Base-by-base conservation (phyloP, 2,113 vertebrate genomes). In the Myotis yumanensis region DNA sequence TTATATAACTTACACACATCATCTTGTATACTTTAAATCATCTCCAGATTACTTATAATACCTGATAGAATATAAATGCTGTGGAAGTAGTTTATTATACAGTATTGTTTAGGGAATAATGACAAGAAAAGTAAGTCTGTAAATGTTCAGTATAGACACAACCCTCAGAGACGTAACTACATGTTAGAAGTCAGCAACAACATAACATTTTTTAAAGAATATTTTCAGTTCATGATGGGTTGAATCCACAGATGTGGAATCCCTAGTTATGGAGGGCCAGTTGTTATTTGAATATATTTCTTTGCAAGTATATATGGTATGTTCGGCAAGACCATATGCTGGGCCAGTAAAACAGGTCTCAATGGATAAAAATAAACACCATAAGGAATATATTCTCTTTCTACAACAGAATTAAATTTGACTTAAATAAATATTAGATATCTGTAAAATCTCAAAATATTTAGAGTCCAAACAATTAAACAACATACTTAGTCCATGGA, bases 391-490 rank as follows among this genome's bases (percentile, higher is more conserved):
- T 79, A 69, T 52, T 82, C 30, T 76, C 46, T 93, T 66, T 89
- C 59, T 51, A 32, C 12, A 89, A 52, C 75, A 66, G 59, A 77
- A 71, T 66, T 85, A 80, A 94, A 46, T 40, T 76, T 88, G 35
- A 54, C 11, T 30, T 46, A 62, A 94, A 22, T 71, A 79, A 37
- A 7, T 90, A 48, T 37, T 71, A 37, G 40, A 35, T 76, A 59
- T 71, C 62, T 90, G 71, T 16, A 79, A 79, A 90, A 28, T n/a
- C 17, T 11, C n/a, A 18, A 80, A 40, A 23, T 80, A 80, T 64
- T 80, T 90, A 32, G 75, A 85, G 52, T 62, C 15, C 20, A 72
- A 64, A 23, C 48, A 81, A 59, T 81, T 94, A 91, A 90, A 71
- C 37, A 40, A 52, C 16, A 11, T 77, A 52, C 9, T 86, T 86